phyloP scores from a whole-genome alignment of 2,797 vertebrate genomes.

The Cephalopachus bancanus region DNA sequence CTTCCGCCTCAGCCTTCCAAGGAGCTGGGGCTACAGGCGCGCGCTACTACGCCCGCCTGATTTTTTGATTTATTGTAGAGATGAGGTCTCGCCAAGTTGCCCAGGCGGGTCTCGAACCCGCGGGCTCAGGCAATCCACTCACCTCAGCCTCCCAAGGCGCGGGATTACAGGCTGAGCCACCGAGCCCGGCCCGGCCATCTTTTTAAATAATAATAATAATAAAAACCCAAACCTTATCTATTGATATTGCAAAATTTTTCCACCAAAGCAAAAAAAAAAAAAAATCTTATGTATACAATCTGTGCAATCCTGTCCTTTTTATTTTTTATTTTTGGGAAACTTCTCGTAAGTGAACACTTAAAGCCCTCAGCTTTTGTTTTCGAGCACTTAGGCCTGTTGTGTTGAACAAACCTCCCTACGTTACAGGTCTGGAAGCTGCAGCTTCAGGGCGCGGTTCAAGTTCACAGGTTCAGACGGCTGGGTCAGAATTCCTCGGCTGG shows the following conservation, averaged over 20 bases:
- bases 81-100: not conserved
- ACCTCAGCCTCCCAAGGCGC: not conserved
- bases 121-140: not conserved
- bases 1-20: not conserved
- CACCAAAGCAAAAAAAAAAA: not conserved
- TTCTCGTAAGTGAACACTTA: not conserved
- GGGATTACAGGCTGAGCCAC: not conserved
- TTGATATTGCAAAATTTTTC: not conserved
- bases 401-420: not conserved
- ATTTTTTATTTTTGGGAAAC: not conserved
- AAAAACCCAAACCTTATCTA: too few relatives aligned
- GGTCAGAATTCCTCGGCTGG: rapidly evolving
- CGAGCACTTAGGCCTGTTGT: too few relatives aligned
- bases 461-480: not conserved
- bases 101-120: not conserved
- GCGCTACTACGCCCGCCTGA: not conserved
- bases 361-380: not conserved
- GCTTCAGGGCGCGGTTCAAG: too few relatives aligned
- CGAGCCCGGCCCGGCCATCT: too few relatives aligned
- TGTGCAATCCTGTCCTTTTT: not conserved
- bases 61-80: not conserved
- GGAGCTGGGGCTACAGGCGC: not conserved
- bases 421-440: not conserved
- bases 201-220: too few relatives aligned
- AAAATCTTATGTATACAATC: not conserved